Conservation (phyloP, 2,113 vertebrate species). For the Trematocara marginatum region DNA sequence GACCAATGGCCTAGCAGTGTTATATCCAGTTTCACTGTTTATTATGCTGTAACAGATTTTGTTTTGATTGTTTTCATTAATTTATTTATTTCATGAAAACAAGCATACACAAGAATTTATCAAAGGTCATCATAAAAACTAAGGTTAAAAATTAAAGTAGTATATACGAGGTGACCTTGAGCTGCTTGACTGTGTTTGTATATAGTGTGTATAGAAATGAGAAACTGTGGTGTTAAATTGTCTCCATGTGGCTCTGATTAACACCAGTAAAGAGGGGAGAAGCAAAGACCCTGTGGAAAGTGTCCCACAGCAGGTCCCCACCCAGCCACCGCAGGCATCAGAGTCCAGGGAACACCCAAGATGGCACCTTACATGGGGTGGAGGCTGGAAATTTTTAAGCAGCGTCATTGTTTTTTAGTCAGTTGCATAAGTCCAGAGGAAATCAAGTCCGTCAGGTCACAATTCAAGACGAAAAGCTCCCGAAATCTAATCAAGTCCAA, state of each 20-base stretch:
- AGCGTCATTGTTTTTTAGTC: background rate
- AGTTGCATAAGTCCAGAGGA: background rate
- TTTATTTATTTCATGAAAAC: background rate
- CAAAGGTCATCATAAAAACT: background rate
- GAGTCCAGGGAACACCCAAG: slow-evolving; percentile 27
- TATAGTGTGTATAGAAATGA: background rate
- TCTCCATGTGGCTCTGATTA: slow-evolving; percentile 43
- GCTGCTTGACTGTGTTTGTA: background rate
- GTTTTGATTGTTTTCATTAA: background rate
- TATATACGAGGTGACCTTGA: slow-evolving; percentile 37
- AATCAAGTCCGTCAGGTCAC: background rate
- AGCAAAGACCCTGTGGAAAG: slow-evolving; percentile 4
- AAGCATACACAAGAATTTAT: background rate
- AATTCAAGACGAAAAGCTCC: background rate
- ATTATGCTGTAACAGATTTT: slow-evolving; percentile 38
- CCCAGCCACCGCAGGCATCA: slow-evolving; percentile 19
- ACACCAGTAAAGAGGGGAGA: background rate
- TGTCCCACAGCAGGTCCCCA: slow-evolving; percentile 20
- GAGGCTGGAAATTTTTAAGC: background rate
- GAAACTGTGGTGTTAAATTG: slow-evolving; percentile 19
- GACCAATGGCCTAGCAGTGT: background rate
- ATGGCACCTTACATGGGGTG: background rate
- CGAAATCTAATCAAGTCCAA: background rate
- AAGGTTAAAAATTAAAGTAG: slow-evolving; percentile 2
- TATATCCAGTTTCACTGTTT: slow-evolving; percentile 33